Percentiles rank a stretch among this genome's conserved stretches.
Evolutionary conservation across 2,113 vertebrate species (phyloP).

Genomic region (Empidonax alnorum): DNA sequence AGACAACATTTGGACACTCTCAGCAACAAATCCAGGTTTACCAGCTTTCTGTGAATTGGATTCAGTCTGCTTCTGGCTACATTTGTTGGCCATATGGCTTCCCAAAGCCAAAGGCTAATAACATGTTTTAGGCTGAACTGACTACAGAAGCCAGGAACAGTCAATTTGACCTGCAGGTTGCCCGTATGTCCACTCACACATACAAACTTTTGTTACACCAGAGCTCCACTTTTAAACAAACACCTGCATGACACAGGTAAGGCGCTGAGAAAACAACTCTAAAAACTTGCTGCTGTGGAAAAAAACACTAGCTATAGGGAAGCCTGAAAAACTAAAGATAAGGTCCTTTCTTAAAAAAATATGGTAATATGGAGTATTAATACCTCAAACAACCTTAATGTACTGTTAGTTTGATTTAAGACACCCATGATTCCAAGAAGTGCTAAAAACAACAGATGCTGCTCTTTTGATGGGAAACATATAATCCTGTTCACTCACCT

Average conservation of each 20-base stretch:
- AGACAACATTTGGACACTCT: constrained; percentile 59
- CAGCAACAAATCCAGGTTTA: constrained; percentile 56
- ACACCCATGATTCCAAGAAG: background rate
- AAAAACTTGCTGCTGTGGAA: background rate
- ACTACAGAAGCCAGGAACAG: constrained; percentile 14
- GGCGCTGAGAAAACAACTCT: background rate
- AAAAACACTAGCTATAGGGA: background rate
- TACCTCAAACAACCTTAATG: constrained; percentile 54
- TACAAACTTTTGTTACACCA: background rate
- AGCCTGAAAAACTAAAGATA: background rate
- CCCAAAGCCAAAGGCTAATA: constrained; percentile 62
- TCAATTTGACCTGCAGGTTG: background rate
- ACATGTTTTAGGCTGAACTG: constrained; percentile 30
- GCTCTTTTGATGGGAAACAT: constrained; percentile 44
- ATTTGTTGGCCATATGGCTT: constrained; percentile 69
- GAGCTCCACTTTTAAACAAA: background rate
- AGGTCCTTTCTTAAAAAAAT: background rate
- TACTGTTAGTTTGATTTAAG: constrained; percentile 38
- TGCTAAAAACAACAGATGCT: constrained; percentile 67
- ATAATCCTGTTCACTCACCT: constrained; percentile 37
- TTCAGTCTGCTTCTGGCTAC: constrained; percentile 61
- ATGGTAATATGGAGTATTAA: background rate
- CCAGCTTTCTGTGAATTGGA: constrained; percentile 64
- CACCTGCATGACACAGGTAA: rapidly evolving
- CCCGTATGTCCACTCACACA: background rate